phyloP scores from a whole-genome alignment of 2,888 invertebrate genomes.

The Pristionchus fissidentatus region DNA sequence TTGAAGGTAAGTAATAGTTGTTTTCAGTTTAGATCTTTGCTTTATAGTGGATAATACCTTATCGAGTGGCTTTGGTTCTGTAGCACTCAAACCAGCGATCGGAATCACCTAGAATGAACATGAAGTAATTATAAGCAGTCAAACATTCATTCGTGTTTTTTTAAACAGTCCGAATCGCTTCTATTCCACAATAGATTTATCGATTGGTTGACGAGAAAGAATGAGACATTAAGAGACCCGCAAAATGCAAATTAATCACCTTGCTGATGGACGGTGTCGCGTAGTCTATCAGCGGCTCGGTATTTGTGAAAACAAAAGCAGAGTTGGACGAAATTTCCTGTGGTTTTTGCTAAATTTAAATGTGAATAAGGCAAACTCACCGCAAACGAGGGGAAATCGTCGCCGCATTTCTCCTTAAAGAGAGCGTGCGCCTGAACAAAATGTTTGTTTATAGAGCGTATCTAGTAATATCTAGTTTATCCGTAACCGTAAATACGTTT shows the following conservation, averaged over 20 bases:
- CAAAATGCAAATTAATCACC: neutral
- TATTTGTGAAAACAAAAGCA: constrained; percentile 15
- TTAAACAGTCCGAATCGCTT: too few species aligned
- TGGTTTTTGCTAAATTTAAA: neutral
- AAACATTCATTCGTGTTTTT: neutral
- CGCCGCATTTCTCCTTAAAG: neutral
- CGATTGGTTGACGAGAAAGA: neutral
- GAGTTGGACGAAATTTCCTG: constrained; percentile 13
- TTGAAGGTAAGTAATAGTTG: neutral
- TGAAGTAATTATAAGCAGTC: neutral
- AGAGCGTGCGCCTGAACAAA: neutral
- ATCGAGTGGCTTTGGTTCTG: neutral
- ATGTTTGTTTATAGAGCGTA: too few species aligned
- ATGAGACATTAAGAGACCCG: neutral
- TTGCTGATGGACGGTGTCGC: neutral
- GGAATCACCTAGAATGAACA: neutral
- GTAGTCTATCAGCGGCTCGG: constrained; percentile 27
- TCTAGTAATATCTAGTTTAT: too few species aligned
- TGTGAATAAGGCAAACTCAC: neutral
- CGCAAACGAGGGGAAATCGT: neutral
- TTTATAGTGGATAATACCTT: neutral
- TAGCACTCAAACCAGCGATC: constrained; percentile 12
- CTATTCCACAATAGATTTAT: too few species aligned
- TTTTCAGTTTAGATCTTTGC: neutral
- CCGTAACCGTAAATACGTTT: too few species aligned